phyloP scores from a whole-genome alignment of 1,140 invertebrate genomes.

The Bombus confusus region DNA sequence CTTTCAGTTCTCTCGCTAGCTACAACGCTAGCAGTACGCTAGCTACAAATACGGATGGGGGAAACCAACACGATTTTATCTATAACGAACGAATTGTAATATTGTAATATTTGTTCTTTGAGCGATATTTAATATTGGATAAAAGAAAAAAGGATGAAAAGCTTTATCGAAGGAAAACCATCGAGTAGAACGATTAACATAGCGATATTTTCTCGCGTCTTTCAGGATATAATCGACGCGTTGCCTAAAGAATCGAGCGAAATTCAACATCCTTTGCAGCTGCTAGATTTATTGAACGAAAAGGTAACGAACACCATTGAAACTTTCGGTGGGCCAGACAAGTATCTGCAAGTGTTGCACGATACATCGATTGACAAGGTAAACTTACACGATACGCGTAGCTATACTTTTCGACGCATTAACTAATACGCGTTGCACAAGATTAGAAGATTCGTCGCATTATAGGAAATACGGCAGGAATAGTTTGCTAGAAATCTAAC shows the following conservation, averaged over 20 bases:
- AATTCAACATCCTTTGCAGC: constrained; percentile 74
- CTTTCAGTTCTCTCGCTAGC: constrained; percentile 16
- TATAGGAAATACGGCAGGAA: no score
- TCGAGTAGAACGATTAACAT: not conserved
- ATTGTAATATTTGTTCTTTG: no score
- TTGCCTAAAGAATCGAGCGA: constrained; percentile 79
- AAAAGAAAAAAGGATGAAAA: no score
- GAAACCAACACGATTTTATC: no score
- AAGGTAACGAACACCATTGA: constrained; percentile 76
- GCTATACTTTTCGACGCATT: no score
- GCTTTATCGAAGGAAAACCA: not conserved
- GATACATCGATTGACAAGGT: constrained; percentile 67
- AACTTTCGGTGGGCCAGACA: constrained; percentile 71
- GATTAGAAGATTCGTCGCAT: no score
- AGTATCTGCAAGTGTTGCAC: constrained; percentile 62
- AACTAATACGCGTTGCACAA: no score
- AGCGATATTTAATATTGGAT: no score
- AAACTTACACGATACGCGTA: not conserved
- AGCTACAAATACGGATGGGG: no score
- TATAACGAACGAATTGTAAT: no score
- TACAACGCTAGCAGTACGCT: no score
- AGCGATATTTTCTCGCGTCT: constrained; percentile 2
- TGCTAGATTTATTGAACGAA: constrained; percentile 78
- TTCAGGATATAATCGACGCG: constrained; percentile 75
- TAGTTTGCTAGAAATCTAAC: no score